A percentile compares a stretch with the other conserved stretches of the same genome.
phyloP scores from a whole-genome alignment of 2,888 invertebrate species.

The Coelopa pilipes region DNA sequence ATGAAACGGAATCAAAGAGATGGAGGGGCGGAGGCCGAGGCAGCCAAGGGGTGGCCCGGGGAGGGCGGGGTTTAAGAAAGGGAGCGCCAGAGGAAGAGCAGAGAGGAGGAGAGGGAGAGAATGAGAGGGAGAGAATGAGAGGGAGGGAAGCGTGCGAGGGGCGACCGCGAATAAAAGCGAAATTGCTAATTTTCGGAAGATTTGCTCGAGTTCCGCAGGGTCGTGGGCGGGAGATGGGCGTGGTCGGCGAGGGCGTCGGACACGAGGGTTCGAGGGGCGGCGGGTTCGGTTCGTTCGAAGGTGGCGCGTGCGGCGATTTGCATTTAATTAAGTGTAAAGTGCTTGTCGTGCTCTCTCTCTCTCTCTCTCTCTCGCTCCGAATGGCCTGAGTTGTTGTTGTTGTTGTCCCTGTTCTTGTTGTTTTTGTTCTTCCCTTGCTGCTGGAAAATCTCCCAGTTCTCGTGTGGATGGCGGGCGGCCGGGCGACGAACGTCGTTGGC shows the following conservation, averaged over 20 bases:
- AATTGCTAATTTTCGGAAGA: slow-evolving; percentile 22
- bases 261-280: neutral
- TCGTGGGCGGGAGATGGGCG: neutral
- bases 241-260: neutral
- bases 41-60: too few species aligned
- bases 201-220: neutral
- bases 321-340: slow-evolving; percentile 27
- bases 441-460: too few species aligned
- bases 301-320: slow-evolving; percentile 8
- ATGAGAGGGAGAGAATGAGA: too few species aligned
- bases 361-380: neutral
- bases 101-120: too few species aligned
- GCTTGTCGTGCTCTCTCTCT: neutral
- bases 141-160: too few species aligned
- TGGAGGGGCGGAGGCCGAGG: too few species aligned
- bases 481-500: neutral
- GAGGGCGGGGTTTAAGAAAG: too few species aligned
- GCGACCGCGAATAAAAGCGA: slow-evolving; percentile 12
- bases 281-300: neutral
- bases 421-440: too few species aligned
- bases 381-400: neutral
- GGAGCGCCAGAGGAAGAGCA: too few species aligned
- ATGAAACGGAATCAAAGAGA: slow-evolving; percentile 3
- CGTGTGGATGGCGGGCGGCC: too few species aligned
- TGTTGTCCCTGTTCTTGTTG: neutral